Evolutionary conservation across 2,888 invertebrate species (phyloP).

Genomic region (Macrophya alboannulata): DNA sequence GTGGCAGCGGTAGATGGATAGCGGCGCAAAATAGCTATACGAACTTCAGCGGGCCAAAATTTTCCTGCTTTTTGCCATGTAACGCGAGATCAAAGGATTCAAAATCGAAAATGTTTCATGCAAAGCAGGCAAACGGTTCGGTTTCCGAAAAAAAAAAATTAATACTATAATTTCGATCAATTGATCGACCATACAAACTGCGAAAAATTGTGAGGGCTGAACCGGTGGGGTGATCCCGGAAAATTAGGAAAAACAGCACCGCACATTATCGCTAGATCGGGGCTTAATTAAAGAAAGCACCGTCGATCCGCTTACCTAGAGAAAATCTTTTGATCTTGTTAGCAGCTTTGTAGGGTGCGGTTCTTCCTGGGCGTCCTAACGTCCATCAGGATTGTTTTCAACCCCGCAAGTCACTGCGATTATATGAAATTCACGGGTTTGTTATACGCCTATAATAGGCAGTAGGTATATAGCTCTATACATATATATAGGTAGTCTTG

Average conservation of each 20-base stretch:
- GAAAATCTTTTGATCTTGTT: constrained; percentile 48
- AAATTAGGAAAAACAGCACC: neutral
- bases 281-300: constrained; percentile 47
- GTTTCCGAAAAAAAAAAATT: neutral
- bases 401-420: constrained; percentile 39
- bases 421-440: constrained; percentile 41
- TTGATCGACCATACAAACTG: neutral
- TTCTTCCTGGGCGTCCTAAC: constrained; percentile 14
- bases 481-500: neutral
- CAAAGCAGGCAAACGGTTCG: neutral
- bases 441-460: neutral
- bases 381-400: constrained; percentile 52
- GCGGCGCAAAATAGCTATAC: neutral
- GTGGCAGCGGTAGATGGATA: constrained; percentile 47
- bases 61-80: neutral
- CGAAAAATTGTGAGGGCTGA: neutral
- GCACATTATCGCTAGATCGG: constrained; percentile 41
- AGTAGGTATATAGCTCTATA: neutral
- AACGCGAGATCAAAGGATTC: neutral
- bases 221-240: neutral
- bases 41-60: neutral
- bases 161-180: neutral
- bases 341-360: constrained; percentile 33
- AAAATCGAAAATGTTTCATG: neutral
- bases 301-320: constrained; percentile 45